Evolutionary conservation across 2,797 vertebrate genomes (phyloP).

Genomic region (Bryconaethiops microstoma): DNA sequence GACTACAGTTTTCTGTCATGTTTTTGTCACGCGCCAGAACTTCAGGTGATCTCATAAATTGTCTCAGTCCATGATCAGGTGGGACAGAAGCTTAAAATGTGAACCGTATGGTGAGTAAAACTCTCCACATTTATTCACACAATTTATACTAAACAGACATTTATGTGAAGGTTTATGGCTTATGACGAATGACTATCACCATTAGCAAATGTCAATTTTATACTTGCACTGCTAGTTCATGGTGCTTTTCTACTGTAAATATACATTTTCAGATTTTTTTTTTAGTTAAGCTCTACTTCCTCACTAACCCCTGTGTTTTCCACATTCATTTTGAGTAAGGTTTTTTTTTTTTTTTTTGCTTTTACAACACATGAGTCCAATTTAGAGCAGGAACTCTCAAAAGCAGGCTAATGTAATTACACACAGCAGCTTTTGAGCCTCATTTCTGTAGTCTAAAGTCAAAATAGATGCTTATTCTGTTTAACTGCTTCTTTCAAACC

Average conservation of each 20-base stretch:
- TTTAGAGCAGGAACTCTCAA: slow-evolving; percentile 28
- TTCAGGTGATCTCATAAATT: neutral
- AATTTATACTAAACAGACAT: no score
- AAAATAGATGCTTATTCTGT: neutral
- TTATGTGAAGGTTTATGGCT: neutral
- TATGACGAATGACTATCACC: neutral
- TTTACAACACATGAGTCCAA: slow-evolving; percentile 26
- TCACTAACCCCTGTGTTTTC: neutral
- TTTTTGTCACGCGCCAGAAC: neutral
- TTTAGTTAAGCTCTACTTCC: neutral
- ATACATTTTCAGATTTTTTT: neutral
- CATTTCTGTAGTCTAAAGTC: slow-evolving; percentile 1
- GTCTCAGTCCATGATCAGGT: neutral
- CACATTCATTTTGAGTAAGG: neutral
- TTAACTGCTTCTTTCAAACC: neutral
- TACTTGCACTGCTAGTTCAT: neutral
- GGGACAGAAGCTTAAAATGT: neutral
- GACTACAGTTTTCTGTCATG: neutral
- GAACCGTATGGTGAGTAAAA: neutral
- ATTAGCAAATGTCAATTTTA: no score
- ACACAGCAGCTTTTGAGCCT: slow-evolving; percentile 15
- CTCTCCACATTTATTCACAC: neutral
- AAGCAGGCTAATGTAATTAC: slow-evolving; percentile 28
- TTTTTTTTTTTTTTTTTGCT: neutral
- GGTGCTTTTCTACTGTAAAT: neutral